Conservation (phyloP, 23 tunicate genomes). For the Oikopleura dioica region DNA sequence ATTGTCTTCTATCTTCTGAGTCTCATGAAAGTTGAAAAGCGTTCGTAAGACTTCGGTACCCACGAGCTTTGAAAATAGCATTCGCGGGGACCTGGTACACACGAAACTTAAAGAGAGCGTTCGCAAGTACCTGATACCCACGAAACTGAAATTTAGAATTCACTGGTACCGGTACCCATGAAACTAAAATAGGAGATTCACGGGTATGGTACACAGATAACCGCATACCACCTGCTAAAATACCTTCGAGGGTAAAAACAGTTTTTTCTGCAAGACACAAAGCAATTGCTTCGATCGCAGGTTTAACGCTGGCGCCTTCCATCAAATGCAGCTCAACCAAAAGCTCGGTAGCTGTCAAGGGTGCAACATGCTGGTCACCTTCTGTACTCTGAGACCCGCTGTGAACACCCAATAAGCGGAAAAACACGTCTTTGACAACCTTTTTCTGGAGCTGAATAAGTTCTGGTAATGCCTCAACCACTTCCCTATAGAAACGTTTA, state of each 20-base stretch:
- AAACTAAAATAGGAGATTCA: no score
- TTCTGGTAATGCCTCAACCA: slow-evolving; percentile 50
- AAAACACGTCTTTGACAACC: slow-evolving; percentile 49
- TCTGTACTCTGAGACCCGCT: slow-evolving; percentile 16
- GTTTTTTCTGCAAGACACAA: slow-evolving; percentile 67
- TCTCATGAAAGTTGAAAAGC: no score
- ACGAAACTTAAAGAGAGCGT: no score
- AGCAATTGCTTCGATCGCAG: slow-evolving; percentile 36
- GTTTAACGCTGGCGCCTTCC: slow-evolving; percentile 32
- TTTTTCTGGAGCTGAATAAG: slow-evolving; percentile 29
- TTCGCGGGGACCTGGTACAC: no score
- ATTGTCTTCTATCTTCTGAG: no score
- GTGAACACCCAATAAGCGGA: slow-evolving; percentile 64
- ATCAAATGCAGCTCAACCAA: slow-evolving; percentile 61
- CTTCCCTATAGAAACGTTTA: slow-evolving; percentile 22
- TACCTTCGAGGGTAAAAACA: slow-evolving; percentile 55
- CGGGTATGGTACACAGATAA: no score
- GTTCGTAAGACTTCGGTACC: no score
- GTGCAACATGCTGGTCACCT: slow-evolving; percentile 13
- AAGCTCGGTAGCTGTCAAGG: slow-evolving; percentile 47
- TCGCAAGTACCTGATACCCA: no score
- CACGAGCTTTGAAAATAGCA: no score
- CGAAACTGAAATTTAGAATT: no score
- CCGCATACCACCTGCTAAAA: no score
- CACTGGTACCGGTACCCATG: no score